Conservation (phyloP, 1,140 invertebrate species). For the Zaprionus ornatus region DNA sequence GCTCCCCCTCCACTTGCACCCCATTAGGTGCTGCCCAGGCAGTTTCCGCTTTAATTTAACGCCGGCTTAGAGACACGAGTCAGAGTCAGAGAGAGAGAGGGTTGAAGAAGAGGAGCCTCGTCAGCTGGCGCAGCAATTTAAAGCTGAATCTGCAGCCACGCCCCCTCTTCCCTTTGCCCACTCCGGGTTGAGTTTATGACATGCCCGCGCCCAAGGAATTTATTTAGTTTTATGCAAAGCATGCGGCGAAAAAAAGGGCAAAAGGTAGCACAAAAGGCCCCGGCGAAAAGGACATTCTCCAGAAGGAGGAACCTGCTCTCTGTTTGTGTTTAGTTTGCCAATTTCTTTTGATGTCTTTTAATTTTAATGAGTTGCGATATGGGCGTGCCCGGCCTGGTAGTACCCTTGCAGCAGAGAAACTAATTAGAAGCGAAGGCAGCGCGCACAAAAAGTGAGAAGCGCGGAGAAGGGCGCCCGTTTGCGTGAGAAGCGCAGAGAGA, state of each 20-base stretch:
- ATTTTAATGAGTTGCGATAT: constrained; percentile 74
- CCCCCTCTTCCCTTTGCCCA: not conserved
- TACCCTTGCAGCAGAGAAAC: constrained; percentile 58
- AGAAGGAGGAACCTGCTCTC: constrained; percentile 2
- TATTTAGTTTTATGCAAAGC: constrained; percentile 77
- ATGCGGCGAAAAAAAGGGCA: constrained; percentile 60
- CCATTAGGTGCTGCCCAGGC: constrained; percentile 40
- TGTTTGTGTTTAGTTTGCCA: constrained; percentile 78
- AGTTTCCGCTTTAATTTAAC: constrained; percentile 80
- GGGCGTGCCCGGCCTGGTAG: constrained; percentile 21
- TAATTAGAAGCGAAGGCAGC: constrained; percentile 61
- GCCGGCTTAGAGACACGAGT: constrained; percentile 45
- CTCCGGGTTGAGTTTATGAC: constrained; percentile 46
- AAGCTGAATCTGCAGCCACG: constrained; percentile 53
- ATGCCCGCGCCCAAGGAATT: constrained; percentile 52
- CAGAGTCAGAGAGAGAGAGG: not conserved
- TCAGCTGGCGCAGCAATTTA: constrained; percentile 65
- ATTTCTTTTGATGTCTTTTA: constrained; percentile 80
- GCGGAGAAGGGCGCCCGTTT: constrained; percentile 6
- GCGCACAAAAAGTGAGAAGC: constrained; percentile 22
- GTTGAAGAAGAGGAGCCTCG: not conserved
- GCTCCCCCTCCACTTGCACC: constrained; percentile 1
- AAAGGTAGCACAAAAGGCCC: constrained; percentile 61
- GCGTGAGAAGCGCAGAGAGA: constrained; percentile 9
- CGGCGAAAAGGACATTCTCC: constrained; percentile 56